A percentile compares a stretch with the other conserved stretches of the same genome.
Conservation (phyloP, 1,140 invertebrate genomes). For the Oryctes rhinoceros region DNA sequence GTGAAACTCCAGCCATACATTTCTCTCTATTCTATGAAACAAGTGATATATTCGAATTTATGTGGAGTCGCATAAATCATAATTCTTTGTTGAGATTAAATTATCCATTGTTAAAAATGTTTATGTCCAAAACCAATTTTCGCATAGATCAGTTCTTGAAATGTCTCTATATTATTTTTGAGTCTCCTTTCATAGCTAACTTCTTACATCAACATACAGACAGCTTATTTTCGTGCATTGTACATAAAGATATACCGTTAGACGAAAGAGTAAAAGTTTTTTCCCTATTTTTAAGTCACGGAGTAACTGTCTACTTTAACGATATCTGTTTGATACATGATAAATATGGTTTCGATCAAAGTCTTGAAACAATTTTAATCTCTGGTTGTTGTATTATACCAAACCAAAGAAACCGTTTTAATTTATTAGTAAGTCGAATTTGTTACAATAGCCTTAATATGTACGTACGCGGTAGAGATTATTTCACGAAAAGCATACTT, state of each 20-base stretch:
- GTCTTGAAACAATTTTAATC: constrained; percentile 11
- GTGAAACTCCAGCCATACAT: not conserved
- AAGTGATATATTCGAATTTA: not conserved
- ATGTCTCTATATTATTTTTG: constrained; percentile 36
- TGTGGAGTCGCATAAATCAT: not conserved
- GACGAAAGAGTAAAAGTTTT: constrained; percentile 14
- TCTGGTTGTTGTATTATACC: not conserved
- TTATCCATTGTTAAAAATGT: constrained; percentile 21
- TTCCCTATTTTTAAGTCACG: constrained; percentile 15
- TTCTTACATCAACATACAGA: constrained; percentile 24
- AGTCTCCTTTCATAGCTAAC: not conserved
- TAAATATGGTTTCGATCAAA: constrained; percentile 23
- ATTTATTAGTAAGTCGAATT: constrained; percentile 7
- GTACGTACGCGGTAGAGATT: constrained; percentile 7
- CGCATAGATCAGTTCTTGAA: constrained; percentile 15
- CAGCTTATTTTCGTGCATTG: constrained; percentile 11
- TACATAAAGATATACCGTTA: not conserved
- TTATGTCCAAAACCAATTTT: not conserved
- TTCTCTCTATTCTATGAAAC: not conserved
- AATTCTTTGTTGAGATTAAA: not conserved
- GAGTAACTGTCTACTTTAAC: constrained; percentile 21
- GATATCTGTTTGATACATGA: constrained; percentile 31
- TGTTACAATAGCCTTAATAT: constrained; percentile 10
- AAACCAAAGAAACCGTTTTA: constrained; percentile 19
- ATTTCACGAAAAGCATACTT: constrained; percentile 19